These are phyloP conservation scores for Rhyacichthys aspro DNA, from an alignment of 2,797 vertebrate species.

Conservation along the genomic window DNA sequence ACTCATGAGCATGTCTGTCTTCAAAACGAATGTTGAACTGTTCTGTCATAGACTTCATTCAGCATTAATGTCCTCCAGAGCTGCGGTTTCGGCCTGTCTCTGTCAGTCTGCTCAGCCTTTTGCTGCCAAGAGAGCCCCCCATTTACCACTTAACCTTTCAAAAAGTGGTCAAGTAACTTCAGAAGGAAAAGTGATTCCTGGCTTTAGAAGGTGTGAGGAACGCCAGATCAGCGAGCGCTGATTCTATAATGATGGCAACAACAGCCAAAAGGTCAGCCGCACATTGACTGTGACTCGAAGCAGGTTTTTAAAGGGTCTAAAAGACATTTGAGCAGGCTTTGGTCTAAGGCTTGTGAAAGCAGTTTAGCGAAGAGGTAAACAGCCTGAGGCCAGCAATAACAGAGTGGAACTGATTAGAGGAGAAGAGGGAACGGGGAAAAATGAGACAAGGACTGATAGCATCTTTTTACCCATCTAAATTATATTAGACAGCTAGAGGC, in stretches of 20 bases:
- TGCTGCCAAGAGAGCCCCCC: slow-evolving; percentile 49
- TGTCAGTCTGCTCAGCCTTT: slow-evolving; percentile 53
- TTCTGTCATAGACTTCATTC: slow-evolving; percentile 63
- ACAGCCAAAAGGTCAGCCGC: slow-evolving; percentile 55
- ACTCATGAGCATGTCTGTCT: slow-evolving; percentile 72
- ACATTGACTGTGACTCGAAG: slow-evolving; percentile 36
- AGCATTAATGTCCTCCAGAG: slow-evolving; percentile 59
- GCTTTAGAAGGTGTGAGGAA: slow-evolving; percentile 59
- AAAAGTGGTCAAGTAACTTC: slow-evolving; percentile 56
- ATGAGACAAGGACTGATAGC: slow-evolving; percentile 77
- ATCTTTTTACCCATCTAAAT: slow-evolving; percentile 77
- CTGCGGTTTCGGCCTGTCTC: slow-evolving; percentile 52
- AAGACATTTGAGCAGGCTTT: slow-evolving; percentile 70
- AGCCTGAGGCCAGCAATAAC: slow-evolving; percentile 80
- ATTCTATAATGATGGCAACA: slow-evolving; percentile 57
- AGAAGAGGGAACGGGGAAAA: slow-evolving; percentile 65
- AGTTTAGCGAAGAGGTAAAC: slow-evolving; percentile 77
- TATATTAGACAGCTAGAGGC: slow-evolving; percentile 73
- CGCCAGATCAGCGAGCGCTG: slow-evolving; percentile 47
- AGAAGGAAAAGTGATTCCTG: slow-evolving; percentile 44
- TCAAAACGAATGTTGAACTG: slow-evolving; percentile 60
- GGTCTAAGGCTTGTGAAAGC: slow-evolving; percentile 76
- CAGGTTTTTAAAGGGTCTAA: slow-evolving; percentile 56
- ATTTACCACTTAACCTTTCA: slow-evolving; percentile 74
- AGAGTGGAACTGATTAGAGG: slow-evolving; percentile 79